phyloP scores from a whole-genome alignment of 2,888 invertebrate species.

The Agriopis leucophaearia region DNA sequence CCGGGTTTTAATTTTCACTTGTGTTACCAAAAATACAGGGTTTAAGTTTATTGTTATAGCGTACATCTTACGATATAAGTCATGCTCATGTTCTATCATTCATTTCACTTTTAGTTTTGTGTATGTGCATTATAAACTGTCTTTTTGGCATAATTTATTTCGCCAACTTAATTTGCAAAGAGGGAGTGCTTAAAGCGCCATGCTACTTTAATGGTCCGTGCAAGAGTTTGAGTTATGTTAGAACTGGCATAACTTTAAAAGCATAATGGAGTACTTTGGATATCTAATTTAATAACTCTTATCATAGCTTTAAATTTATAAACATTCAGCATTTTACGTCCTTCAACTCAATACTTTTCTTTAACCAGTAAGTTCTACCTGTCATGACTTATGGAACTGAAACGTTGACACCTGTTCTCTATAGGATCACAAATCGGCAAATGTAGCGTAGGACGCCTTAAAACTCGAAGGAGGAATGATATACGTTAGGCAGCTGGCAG shows the following conservation, averaged over 20 bases:
- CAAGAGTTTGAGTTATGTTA: slow-evolving; percentile 45
- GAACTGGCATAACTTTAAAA: slow-evolving; percentile 36
- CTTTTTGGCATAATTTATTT: slow-evolving; percentile 41
- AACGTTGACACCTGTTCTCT: no score
- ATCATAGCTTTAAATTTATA: neutral
- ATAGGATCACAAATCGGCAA: no score
- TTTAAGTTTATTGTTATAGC: neutral
- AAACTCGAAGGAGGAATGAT: no score
- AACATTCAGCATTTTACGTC: neutral
- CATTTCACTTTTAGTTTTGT: slow-evolving; percentile 1
- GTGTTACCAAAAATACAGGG: neutral
- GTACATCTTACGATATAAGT: no score
- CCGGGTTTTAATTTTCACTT: neutral
- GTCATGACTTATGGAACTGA: no score
- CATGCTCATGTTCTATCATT: slow-evolving; percentile 11
- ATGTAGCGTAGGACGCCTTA: no score
- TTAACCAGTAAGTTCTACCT: no score
- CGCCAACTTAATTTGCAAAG: slow-evolving; percentile 45
- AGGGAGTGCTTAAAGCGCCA: slow-evolving; percentile 45
- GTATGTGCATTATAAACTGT: slow-evolving; percentile 32
- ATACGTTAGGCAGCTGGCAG: no score
- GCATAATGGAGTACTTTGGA: slow-evolving; percentile 29
- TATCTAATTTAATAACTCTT: slow-evolving; percentile 17
- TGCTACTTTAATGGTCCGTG: slow-evolving; percentile 46
- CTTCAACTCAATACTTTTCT: neutral